A percentile compares a stretch with the other conserved stretches of the same genome.
phyloP scores from a whole-genome alignment of 2,888 invertebrate genomes.

The Drosophila gaucha region DNA sequence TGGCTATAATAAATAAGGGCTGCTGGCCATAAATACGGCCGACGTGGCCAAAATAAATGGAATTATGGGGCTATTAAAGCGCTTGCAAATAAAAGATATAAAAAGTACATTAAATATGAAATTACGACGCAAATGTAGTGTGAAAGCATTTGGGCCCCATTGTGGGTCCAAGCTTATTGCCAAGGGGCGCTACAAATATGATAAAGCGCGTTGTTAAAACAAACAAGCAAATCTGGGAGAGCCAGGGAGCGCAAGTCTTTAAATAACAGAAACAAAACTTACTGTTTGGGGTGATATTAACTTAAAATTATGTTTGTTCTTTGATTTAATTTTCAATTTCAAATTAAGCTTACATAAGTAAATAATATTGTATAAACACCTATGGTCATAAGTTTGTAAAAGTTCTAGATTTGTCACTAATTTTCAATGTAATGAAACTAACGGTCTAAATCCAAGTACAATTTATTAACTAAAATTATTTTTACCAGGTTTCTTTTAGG shows the following conservation, averaged over 20 bases:
- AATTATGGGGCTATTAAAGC: conserved; percentile 69
- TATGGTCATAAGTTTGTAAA: too few relatives aligned
- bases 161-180: conserved; percentile 10
- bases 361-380: too few relatives aligned
- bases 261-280: too few relatives aligned
- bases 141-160: conserved; percentile 34
- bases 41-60: conserved; percentile 50
- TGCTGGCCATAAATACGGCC: conserved; percentile 61
- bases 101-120: conserved; percentile 59
- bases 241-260: background rate
- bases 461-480: too few relatives aligned
- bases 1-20: conserved; percentile 67
- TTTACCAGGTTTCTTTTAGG: too few relatives aligned
- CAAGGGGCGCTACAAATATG: conserved; percentile 23
- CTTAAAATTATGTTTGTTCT: background rate
- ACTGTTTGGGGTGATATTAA: too few relatives aligned
- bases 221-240: conserved; percentile 1
- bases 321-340: background rate
- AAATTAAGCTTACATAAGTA: too few relatives aligned
- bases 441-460: too few relatives aligned
- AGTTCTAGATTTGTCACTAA: too few relatives aligned
- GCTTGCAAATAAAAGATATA: conserved; percentile 64
- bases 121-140: conserved; percentile 57
- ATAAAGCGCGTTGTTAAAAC: conserved; percentile 16
- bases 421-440: too few relatives aligned